phyloP scores from a whole-genome alignment of 2,888 invertebrate genomes.

The Abscondita cerata region DNA sequence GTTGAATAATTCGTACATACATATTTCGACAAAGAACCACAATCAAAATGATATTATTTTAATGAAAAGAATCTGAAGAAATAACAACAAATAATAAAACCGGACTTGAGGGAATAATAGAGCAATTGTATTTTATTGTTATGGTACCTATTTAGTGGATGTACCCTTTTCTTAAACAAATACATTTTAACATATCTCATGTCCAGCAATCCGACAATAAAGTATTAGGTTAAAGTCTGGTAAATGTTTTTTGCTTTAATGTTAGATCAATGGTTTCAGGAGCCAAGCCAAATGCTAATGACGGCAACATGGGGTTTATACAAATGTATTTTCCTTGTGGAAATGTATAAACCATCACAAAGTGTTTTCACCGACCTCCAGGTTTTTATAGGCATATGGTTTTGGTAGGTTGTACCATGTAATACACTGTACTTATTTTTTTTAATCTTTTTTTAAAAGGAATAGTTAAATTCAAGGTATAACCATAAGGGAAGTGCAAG shows the following conservation, averaged over 20 bases:
- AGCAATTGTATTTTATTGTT: conserved; percentile 67
- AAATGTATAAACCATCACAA: conserved; percentile 69
- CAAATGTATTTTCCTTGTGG: conserved; percentile 78
- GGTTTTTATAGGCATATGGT: conserved; percentile 78
- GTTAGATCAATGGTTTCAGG: conserved; percentile 59
- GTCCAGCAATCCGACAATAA: conserved; percentile 76
- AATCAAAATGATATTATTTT: conserved; percentile 31
- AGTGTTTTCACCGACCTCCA: conserved; percentile 67
- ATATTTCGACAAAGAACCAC: too few species aligned
- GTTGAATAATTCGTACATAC: conserved; percentile 38
- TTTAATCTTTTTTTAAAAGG: too few species aligned
- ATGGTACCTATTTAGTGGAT: conserved; percentile 81
- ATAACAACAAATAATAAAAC: conserved; percentile 34
- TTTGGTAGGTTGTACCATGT: conserved; percentile 75
- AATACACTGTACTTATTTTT: conserved; percentile 22
- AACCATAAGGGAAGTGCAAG: too few species aligned
- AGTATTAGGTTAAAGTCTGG: conserved; percentile 66
- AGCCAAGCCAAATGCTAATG: conserved; percentile 77
- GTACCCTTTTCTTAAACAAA: conserved; percentile 79
- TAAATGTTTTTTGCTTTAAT: not conserved
- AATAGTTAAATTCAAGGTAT: too few species aligned
- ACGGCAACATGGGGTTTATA: conserved; percentile 76
- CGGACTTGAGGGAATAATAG: conserved; percentile 66
- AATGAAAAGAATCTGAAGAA: conserved; percentile 33
- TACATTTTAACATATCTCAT: conserved; percentile 75